Percentiles rank a stretch among this genome's conserved stretches.
phyloP scores from a whole-genome alignment of 2,113 vertebrate species.

The Myiopsitta monachus region DNA sequence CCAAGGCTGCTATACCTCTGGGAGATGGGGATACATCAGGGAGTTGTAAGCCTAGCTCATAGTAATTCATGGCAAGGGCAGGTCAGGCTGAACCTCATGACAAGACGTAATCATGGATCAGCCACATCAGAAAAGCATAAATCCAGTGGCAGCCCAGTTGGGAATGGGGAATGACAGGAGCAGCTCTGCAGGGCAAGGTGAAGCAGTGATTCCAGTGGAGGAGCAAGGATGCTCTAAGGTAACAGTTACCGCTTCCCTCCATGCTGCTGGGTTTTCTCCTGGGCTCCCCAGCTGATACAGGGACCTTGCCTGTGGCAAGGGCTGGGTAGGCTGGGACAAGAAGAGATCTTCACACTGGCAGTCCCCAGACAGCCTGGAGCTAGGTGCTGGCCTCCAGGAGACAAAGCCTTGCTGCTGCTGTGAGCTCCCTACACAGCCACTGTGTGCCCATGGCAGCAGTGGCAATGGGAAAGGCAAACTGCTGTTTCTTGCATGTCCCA shows the following conservation, averaged over 20 bases:
- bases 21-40: neutral
- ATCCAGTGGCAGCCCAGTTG: fast-evolving
- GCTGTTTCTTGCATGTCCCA: neutral
- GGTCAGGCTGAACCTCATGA: neutral
- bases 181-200: fast-evolving
- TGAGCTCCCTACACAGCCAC: fast-evolving
- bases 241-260: neutral
- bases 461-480: neutral
- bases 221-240: neutral
- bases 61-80: neutral
- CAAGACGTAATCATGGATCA: neutral
- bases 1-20: fast-evolving
- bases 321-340: neutral
- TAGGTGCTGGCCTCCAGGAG: neutral
- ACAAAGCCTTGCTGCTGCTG: neutral
- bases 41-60: neutral
- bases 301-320: neutral
- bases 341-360: neutral
- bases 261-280: neutral
- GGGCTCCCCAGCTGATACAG: neutral
- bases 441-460: neutral
- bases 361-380: neutral
- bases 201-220: neutral
- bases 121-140: neutral
- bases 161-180: neutral